Conservation (phyloP, 2,797 vertebrate genomes). For the Xiphorhynchus erythropygius region DNA sequence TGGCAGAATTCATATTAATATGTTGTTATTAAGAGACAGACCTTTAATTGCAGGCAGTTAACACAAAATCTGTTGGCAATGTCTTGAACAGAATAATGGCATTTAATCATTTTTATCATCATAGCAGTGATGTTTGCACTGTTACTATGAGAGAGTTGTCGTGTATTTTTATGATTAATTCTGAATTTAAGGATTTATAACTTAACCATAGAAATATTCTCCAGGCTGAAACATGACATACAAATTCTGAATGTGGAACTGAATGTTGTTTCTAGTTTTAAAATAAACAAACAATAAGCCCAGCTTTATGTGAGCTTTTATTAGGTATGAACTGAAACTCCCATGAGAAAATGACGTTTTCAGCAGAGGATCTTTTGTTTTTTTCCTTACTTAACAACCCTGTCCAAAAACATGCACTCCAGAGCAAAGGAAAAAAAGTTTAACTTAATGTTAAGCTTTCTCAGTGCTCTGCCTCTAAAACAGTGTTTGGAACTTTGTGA, state of each 20-base stretch:
- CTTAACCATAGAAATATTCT: not conserved
- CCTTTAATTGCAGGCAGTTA: slow-evolving; percentile 55
- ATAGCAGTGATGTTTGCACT: not conserved
- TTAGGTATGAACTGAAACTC: not conserved
- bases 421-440: not conserved
- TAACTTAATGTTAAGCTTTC: not conserved
- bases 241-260: not conserved
- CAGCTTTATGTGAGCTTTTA: not conserved
- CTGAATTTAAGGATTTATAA: slow-evolving; percentile 30
- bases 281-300: not conserved
- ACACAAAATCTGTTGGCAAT: slow-evolving; percentile 30
- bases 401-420: not conserved
- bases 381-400: not conserved
- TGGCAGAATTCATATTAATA: not conserved
- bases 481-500: not conserved
- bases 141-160: not conserved
- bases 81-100: slow-evolving; percentile 18
- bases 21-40: slow-evolving; percentile 4
- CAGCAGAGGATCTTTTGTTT: not conserved
- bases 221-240: not conserved
- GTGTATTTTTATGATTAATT: slow-evolving; percentile 1
- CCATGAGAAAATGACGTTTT: slow-evolving; percentile 7
- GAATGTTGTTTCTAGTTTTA: not conserved
- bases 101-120: slow-evolving; percentile 59
- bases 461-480: not conserved